Evolutionary conservation across 2,888 invertebrate genomes (phyloP).

Genomic region (Trachelus troglodyta): DNA sequence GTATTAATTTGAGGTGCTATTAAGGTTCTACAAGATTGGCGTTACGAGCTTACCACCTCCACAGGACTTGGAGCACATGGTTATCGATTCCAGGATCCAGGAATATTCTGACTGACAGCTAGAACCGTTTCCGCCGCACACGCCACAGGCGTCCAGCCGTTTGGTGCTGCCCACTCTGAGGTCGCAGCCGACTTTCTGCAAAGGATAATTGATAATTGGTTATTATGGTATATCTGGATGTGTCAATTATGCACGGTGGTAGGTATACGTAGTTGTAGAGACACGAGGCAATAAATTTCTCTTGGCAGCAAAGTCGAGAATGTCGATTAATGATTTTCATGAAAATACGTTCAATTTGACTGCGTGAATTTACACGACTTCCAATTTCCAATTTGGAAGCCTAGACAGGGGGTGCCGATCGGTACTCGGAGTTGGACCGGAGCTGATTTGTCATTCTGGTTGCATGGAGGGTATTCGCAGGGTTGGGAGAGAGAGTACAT

Average conservation of each 20-base stretch:
- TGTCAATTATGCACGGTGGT: no score
- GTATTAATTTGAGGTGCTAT: background rate
- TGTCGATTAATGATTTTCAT: no score
- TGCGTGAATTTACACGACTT: no score
- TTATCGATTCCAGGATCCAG: constrained; percentile 88
- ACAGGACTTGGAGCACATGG: constrained; percentile 91
- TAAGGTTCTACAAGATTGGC: background rate
- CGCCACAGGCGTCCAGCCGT: constrained; percentile 88
- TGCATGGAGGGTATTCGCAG: constrained; percentile 51
- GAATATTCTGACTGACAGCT: constrained; percentile 88
- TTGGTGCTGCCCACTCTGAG: constrained; percentile 87
- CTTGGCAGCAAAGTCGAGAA: no score
- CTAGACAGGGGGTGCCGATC: constrained; percentile 37
- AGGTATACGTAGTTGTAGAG: no score
- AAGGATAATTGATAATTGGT: constrained; percentile 45
- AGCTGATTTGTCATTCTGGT: constrained; percentile 62
- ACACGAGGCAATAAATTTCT: no score
- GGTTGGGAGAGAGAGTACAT: constrained; percentile 51
- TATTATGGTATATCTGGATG: no score
- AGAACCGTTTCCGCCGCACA: constrained; percentile 91
- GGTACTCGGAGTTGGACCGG: constrained; percentile 50
- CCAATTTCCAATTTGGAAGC: no score
- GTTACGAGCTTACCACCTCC: constrained; percentile 83
- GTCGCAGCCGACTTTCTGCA: constrained; percentile 93
- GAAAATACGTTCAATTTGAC: no score